Percentiles rank a stretch among this genome's conserved stretches.
Evolutionary conservation across 2,888 invertebrate species (phyloP).

Genomic region (Marronus borbonicus): DNA sequence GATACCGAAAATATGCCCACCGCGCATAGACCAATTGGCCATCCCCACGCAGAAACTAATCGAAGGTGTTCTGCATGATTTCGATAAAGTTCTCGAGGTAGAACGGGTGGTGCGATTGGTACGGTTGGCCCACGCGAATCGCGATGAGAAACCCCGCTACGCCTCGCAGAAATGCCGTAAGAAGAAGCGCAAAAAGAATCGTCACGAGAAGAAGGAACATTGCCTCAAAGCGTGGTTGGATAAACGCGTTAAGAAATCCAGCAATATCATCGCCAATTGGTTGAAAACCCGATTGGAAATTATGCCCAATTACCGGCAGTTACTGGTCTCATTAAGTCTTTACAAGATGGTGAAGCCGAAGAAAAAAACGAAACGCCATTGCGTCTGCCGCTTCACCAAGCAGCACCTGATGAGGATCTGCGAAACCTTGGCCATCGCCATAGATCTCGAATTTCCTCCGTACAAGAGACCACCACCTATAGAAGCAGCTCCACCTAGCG

Average conservation of each 20-base stretch:
- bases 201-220: constrained; percentile 45
- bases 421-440: constrained; percentile 52
- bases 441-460: constrained; percentile 54
- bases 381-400: constrained; percentile 51
- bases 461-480: constrained; percentile 45
- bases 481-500: constrained; percentile 5
- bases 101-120: constrained; percentile 55
- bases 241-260: constrained; percentile 26
- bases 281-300: constrained; percentile 23
- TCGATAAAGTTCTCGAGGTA: constrained; percentile 52
- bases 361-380: constrained; percentile 25
- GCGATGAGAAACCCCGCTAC: constrained; percentile 48
- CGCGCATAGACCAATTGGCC: constrained; percentile 53
- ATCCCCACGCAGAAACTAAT: constrained; percentile 49
- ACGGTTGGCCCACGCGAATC: constrained; percentile 53
- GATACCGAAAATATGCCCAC: constrained; percentile 50
- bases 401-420: constrained; percentile 52
- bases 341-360: constrained; percentile 45
- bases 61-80: constrained; percentile 51
- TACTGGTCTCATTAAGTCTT: constrained; percentile 53
- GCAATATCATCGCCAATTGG: constrained; percentile 37
- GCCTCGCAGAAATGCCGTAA: constrained; percentile 38
- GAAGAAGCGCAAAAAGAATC: constrained; percentile 46
- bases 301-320: constrained; percentile 55
- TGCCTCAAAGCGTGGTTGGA: constrained; percentile 48